phyloP scores from a whole-genome alignment of 2,797 vertebrate species.

The Scolopax bukidnonensis region DNA sequence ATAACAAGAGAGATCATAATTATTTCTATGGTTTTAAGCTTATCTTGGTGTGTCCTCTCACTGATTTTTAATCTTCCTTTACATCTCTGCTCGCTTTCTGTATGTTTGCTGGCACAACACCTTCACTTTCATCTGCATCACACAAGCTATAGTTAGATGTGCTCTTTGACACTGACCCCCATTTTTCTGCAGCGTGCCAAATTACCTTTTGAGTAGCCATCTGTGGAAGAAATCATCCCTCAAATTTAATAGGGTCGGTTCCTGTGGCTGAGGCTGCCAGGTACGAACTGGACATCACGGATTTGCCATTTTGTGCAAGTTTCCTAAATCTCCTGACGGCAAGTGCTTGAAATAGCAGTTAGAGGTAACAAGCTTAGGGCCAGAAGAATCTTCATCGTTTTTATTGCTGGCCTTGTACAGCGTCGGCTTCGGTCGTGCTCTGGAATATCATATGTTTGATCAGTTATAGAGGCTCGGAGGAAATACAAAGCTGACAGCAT shows the following conservation, averaged over 20 bases:
- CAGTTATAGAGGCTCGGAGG: neutral
- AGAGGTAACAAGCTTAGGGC: neutral
- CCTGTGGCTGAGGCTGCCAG: neutral
- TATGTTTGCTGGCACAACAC: neutral
- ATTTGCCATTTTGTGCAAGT: neutral
- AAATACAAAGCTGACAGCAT: neutral
- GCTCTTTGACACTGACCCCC: neutral
- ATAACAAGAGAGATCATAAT: neutral
- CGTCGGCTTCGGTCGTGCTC: neutral
- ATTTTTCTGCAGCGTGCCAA: neutral
- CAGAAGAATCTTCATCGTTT: neutral
- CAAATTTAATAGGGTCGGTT: neutral
- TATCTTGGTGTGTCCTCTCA: neutral
- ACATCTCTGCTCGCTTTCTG: accelerated
- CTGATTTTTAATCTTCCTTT: neutral
- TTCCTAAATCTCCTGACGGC: neutral
- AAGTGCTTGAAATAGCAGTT: neutral
- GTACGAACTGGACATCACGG: neutral
- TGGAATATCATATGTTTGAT: neutral
- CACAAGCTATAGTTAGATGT: neutral
- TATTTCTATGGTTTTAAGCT: neutral
- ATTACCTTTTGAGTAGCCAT: neutral
- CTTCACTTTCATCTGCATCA: neutral
- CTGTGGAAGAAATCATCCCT: neutral
- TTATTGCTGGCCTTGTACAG: neutral